These are phyloP conservation scores for Willowsia nigromaculata DNA, from an alignment of 2,888 invertebrate species.

Conservation along the genomic window DNA sequence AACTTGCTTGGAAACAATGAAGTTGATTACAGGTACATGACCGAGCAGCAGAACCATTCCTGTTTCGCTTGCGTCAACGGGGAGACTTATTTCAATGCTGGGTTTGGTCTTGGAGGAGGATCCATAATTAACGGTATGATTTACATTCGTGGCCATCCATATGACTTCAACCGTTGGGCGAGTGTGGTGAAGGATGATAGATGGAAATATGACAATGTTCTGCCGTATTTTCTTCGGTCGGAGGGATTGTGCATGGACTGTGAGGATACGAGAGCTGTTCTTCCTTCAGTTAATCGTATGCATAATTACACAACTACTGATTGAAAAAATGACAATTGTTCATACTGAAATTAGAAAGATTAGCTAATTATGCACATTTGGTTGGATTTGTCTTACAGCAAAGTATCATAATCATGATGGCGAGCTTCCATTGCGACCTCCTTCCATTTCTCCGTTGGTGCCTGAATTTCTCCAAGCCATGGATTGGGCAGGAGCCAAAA, in stretches of 20 bases:
- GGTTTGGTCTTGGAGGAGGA: constrained; percentile 88
- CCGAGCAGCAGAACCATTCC: constrained; percentile 85
- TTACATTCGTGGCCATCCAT: constrained; percentile 85
- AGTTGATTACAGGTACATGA: constrained; percentile 87
- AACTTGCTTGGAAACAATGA: constrained; percentile 84
- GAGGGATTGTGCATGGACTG: constrained; percentile 55
- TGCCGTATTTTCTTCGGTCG: constrained; percentile 81
- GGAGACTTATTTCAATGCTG: constrained; percentile 84
- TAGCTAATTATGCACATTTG: not conserved
- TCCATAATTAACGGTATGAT: constrained; percentile 89
- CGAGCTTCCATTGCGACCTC: constrained; percentile 80
- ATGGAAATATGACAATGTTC: constrained; percentile 80
- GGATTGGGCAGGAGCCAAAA: constrained; percentile 83
- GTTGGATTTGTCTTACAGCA: not conserved
- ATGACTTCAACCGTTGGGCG: constrained; percentile 86
- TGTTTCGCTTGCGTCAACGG: constrained; percentile 83
- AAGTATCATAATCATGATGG: constrained; percentile 68
- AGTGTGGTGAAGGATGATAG: constrained; percentile 79
- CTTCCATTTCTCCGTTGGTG: constrained; percentile 83
- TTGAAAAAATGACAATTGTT: not conserved
- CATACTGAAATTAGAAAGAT: not conserved
- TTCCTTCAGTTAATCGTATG: constrained; percentile 27
- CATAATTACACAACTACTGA: no score
- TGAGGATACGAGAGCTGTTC: not conserved
- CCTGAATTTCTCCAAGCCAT: constrained; percentile 83